Conservation (phyloP, 2,888 invertebrate species). For the Coremacera marginata region DNA sequence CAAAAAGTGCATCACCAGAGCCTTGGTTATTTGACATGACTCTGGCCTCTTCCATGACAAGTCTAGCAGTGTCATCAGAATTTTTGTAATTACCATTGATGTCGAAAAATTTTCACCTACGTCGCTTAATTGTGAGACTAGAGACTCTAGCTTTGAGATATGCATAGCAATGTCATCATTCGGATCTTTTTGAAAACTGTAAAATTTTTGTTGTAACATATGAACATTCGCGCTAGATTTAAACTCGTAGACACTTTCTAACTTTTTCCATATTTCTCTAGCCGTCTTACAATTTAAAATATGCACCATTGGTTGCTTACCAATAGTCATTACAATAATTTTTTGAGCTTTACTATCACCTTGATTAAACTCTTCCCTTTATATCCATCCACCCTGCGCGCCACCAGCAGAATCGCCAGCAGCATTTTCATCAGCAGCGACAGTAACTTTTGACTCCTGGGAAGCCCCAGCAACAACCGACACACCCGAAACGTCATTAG, state of each 20-base stretch:
- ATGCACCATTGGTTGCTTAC: conserved; percentile 35
- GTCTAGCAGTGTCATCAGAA: conserved; percentile 32
- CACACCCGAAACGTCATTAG: not conserved
- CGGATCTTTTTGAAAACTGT: conserved; percentile 43
- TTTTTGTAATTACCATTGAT: conserved; percentile 47
- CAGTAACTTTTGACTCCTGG: not conserved
- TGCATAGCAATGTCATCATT: conserved; percentile 45
- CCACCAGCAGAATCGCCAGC: not conserved
- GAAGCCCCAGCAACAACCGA: not conserved
- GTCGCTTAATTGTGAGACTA: conserved; percentile 42
- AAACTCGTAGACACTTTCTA: conserved; percentile 40
- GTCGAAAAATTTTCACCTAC: conserved; percentile 42
- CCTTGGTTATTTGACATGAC: not conserved
- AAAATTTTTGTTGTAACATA: conserved; percentile 48
- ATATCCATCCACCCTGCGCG: not conserved
- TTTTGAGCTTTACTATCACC: conserved; percentile 40
- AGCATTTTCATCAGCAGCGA: not conserved
- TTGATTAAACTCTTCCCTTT: conserved; percentile 10
- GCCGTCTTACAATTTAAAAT: conserved; percentile 40
- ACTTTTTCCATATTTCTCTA: conserved; percentile 40
- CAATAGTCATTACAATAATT: conserved; percentile 40
- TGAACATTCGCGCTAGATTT: conserved; percentile 38
- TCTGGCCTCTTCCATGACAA: conserved; percentile 26
- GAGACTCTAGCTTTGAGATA: conserved; percentile 42
- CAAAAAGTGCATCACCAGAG: not conserved